Base-by-base conservation (phyloP, 1,140 invertebrate genomes). In the Drosophila repletoides region DNA sequence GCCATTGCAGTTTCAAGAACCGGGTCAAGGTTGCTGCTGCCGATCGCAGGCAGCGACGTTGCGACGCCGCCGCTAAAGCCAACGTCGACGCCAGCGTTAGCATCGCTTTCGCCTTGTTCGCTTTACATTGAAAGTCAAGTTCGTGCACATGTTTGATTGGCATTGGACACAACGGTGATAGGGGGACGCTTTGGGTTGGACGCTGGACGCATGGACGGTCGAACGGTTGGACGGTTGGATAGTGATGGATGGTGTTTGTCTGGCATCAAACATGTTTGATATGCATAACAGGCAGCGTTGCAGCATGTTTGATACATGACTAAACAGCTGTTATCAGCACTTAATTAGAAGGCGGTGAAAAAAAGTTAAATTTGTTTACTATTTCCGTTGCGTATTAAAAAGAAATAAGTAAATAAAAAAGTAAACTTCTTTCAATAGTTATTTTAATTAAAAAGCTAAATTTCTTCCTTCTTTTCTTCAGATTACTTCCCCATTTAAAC, bases 61-160 rank as follows among this genome's bases (percentile, higher is more conserved):
- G n/a, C 38, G 12, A 34, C 26, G 36, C 14, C 21, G 58, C 26
- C 10, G 34, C 55, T 22, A 45, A 40, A 72, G 52, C 34, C 52
- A 24, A 56, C 31, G 41, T 21, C 43, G 10, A 9, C 33, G 31
- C 10, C 61, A 12, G 6, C 41, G 33, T 24, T 26, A 49, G 19
- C 79, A 58, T 69, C 76, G 80, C 67, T 84, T 71, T 84, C 66
- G 80, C 79, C 79, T 86, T 86, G 80, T 80, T 60, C 67, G 80
- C 71, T 86, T 86, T 63, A 49, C 76, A 86, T 86, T 86, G 80
- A 86, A 86, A 86, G 80, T 86, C 80, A 86, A 86, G 80, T 86
- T 86, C 80, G 80, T 76, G 75, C 61, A 75, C 74, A 86, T 65
- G 61, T 70, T 70, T 70, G 67, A 65, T 70, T 70, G 60, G 52